Percentiles rank a stretch among this genome's conserved stretches.
Evolutionary conservation across 2,888 invertebrate genomes (phyloP).

Genomic region (Dione vanillae): DNA sequence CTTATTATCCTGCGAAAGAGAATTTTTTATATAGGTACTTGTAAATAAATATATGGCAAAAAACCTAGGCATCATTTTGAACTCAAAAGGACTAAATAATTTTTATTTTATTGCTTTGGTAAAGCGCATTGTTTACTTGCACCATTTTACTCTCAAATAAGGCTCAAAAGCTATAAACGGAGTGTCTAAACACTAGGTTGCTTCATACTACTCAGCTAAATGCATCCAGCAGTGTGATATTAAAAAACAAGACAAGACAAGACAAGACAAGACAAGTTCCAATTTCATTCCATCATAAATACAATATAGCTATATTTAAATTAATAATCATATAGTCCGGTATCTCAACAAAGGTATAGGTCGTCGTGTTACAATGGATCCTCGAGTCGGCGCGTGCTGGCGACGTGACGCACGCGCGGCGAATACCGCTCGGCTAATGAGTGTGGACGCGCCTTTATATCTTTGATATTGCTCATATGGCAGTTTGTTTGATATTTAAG

Average conservation of each 20-base stretch:
- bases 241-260: background rate
- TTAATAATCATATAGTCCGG: slow-evolving; percentile 11
- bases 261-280: background rate
- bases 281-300: background rate
- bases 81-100: no score
- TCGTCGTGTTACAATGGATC: slow-evolving; percentile 53
- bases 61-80: no score
- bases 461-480: slow-evolving; percentile 30
- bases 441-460: slow-evolving; percentile 64
- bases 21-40: no score
- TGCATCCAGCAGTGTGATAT: no score
- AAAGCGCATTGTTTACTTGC: no score
- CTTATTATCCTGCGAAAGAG: no score
- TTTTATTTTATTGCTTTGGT: no score
- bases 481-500: slow-evolving; percentile 9
- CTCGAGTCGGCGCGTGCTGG: slow-evolving; percentile 69
- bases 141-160: no score
- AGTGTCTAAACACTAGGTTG: no score
- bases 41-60: no score
- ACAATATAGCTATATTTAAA: background rate
- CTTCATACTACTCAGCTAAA: no score
- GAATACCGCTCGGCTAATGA: slow-evolving; percentile 74
- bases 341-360: slow-evolving; percentile 21
- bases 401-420: slow-evolving; percentile 77
- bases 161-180: no score